These are phyloP conservation scores for Epinephelus moara DNA, from an alignment of 2,113 vertebrate species.

Conservation along the genomic window DNA sequence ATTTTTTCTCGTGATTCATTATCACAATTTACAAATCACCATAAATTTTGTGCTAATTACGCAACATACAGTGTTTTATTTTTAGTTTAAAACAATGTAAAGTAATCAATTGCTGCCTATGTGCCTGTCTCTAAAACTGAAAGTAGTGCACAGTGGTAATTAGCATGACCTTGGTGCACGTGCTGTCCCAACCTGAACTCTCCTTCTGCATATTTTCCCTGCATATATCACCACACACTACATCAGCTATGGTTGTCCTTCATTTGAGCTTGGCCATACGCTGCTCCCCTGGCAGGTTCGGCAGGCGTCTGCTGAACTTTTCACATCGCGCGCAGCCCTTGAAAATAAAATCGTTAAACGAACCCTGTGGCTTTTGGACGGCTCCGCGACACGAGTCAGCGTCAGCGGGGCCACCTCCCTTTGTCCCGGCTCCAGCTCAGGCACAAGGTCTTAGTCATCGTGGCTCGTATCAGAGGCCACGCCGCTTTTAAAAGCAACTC, in stretches of 20 bases:
- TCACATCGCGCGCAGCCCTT: constrained; percentile 49
- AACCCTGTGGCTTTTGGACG: constrained; percentile 54
- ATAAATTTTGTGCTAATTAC: background rate
- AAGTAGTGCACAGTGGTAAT: background rate
- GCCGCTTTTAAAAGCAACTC: constrained; percentile 22
- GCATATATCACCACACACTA: constrained; percentile 42
- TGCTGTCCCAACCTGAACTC: constrained; percentile 52
- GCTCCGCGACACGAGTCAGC: constrained; percentile 33
- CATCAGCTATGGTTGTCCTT: constrained; percentile 57
- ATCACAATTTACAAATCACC: background rate
- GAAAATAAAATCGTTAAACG: constrained; percentile 60
- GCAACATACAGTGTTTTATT: background rate
- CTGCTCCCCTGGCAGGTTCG: constrained; percentile 56
- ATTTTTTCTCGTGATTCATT: background rate
- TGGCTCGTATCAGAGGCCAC: constrained; percentile 45
- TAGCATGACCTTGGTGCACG: constrained; percentile 14
- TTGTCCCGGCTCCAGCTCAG: constrained; percentile 25
- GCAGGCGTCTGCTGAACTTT: constrained; percentile 69
- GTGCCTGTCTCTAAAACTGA: background rate
- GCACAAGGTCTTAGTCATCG: constrained; percentile 37
- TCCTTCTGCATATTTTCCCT: constrained; percentile 51
- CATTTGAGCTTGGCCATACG: constrained; percentile 60
- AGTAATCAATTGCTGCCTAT: background rate
- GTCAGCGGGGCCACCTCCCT: constrained; percentile 34
- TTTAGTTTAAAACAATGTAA: background rate